Evolutionary conservation across 2,113 vertebrate genomes (phyloP), one percentile per base, ranked within the genome.

Genomic region (Acanthisitta chloris): DNA sequence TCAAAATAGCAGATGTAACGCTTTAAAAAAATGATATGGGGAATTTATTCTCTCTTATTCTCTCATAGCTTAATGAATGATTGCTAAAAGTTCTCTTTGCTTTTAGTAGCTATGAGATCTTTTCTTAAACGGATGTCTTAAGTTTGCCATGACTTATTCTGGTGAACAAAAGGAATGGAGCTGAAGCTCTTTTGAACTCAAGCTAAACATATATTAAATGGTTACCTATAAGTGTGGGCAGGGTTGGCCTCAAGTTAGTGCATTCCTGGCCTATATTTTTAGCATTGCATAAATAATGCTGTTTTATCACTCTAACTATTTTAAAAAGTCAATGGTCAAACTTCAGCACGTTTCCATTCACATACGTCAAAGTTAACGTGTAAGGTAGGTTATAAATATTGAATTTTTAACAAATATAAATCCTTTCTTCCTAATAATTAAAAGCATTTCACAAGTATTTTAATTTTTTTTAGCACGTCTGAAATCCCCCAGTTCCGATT

Each of bases 401-500:
- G 74, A 88, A 85, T 86, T 71, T 58, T 80, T 80, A 77, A 84
- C 34, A 90, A 38, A 65, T 76, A 49, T 52, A 80, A 36, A 12
- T 23, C 3, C 6, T 94, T 20, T 89, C 31, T 81, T 91, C 61
- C 55, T 85, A 26, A 71, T 62, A 78, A 16, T 34, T 77, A 57
- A 5, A 51, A 54, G 49, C 92, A 80, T 91, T 91, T 78, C 49
- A 94, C 36, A 89, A 69, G 10, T 17, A 10, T 92, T 77, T 90
- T 92, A 69, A 42, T 94, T 95, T 80, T 9, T 89, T 95, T 40
- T 88, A 99, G 99, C 91, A 96, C 74, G 1, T 98, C 99, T 93
- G 99, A 99, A 98, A 99, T 99, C 80, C 99, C 99, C 83, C 99
- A 99, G 96, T 99, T 99, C 96, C 98, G 98, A 42, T 97, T 99